Percentiles rank a stretch among this genome's conserved stretches.
phyloP scores from a whole-genome alignment of 2,113 vertebrate species.

The Delphinus delphis region DNA sequence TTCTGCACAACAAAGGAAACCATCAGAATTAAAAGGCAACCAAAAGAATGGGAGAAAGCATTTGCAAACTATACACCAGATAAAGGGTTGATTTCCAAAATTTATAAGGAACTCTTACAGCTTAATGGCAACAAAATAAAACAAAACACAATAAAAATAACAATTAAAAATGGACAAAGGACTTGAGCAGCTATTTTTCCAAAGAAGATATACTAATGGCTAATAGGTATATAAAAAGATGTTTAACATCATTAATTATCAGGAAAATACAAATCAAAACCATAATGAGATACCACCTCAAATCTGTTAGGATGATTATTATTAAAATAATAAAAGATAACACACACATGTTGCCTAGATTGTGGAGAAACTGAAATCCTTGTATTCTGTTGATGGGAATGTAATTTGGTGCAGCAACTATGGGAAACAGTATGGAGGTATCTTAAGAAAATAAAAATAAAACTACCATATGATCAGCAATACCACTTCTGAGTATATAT shows the following conservation, averaged over 20 bases:
- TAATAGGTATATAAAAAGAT: background rate
- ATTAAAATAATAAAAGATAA: background rate
- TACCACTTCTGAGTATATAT: background rate
- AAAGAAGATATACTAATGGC: background rate
- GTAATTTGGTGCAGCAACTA: background rate
- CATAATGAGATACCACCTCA: background rate
- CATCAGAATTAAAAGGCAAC: background rate
- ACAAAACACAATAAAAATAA: background rate
- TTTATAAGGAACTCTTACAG: background rate
- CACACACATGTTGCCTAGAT: fast-evolving
- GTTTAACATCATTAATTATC: background rate
- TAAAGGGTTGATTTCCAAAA: background rate
- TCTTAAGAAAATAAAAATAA: background rate
- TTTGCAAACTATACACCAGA: background rate
- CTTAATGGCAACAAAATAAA: background rate
- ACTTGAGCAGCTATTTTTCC: background rate
- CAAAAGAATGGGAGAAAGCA: background rate
- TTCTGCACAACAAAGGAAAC: background rate
- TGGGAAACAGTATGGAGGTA: background rate
- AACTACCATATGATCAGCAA: background rate
- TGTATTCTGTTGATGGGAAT: background rate
- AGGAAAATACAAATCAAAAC: background rate
- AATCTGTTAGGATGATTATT: background rate
- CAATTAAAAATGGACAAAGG: background rate
- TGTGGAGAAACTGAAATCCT: background rate